Evolutionary conservation across 2,888 invertebrate species (phyloP).

Genomic region (Leptopilina myrica): DNA sequence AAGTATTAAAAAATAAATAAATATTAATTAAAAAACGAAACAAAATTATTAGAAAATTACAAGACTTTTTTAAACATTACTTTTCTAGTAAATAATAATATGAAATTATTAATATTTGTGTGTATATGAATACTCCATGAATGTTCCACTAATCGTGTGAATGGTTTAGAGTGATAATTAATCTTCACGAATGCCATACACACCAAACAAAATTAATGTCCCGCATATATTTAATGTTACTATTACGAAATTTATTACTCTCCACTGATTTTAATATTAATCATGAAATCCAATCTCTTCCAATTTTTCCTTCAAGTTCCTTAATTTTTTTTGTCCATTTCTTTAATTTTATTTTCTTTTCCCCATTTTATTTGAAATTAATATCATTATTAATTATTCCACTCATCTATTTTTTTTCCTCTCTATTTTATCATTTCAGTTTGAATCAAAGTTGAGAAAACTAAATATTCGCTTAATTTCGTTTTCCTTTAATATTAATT

Average conservation of each 20-base stretch:
- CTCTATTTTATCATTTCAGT: no score
- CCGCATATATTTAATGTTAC: background rate
- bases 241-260: background rate
- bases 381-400: no score
- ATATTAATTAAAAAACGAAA: no score
- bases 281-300: background rate
- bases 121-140: background rate
- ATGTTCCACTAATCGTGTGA: slow-evolving; percentile 12
- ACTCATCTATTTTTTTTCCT: no score
- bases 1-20: no score
- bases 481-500: no score
- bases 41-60: no score
- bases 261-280: background rate
- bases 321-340: background rate
- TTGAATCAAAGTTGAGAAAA: no score
- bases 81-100: no score
- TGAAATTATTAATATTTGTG: background rate
- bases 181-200: slow-evolving; percentile 26
- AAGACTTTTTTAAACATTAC: no score
- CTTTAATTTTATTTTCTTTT: no score
- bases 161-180: slow-evolving; percentile 22
- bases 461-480: no score
- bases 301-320: background rate
- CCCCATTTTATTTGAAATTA: background rate
- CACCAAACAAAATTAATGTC: slow-evolving; percentile 31